phyloP scores from a whole-genome alignment of 2,797 vertebrate species.

The Melanogrammus aeglefinus region DNA sequence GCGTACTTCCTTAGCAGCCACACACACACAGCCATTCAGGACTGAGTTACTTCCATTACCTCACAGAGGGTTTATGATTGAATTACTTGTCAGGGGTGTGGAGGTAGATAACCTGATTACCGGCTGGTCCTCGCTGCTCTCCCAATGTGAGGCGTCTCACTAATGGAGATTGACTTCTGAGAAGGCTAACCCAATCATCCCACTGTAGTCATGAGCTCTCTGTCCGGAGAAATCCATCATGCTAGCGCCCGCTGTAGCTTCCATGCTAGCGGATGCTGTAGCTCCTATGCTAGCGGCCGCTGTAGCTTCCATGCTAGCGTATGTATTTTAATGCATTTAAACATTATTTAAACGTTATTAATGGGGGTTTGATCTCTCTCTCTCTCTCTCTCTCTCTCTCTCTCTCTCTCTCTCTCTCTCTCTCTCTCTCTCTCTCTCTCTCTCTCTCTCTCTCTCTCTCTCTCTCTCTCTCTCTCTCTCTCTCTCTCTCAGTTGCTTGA shows the following conservation, averaged over 20 bases:
- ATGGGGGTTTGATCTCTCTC: slow-evolving; percentile 19
- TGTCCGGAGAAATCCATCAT: background rate
- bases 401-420: slow-evolving; percentile 40
- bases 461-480: slow-evolving; percentile 2
- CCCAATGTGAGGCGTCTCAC: background rate
- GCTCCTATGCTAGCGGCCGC: too few relatives aligned
- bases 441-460: slow-evolving; percentile 1
- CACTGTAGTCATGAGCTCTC: background rate
- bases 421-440: too few relatives aligned
- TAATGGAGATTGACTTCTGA: background rate
- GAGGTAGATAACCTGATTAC: background rate
- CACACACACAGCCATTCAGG: background rate
- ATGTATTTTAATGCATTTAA: too few relatives aligned
- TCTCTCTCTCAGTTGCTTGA: slow-evolving; percentile 81
- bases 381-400: background rate
- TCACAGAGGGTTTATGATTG: too few relatives aligned
- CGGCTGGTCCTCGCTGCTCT: background rate
- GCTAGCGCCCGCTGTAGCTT: too few relatives aligned
- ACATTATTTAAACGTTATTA: too few relatives aligned
- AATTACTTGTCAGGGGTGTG: background rate
- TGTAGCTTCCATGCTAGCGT: too few relatives aligned
- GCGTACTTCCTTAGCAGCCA: background rate
- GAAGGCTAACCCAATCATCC: background rate
- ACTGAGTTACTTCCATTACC: background rate
- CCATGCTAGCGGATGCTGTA: too few relatives aligned